Evolutionary conservation across 2,797 vertebrate genomes (phyloP).

Genomic region (Peromyscus aztecus): DNA sequence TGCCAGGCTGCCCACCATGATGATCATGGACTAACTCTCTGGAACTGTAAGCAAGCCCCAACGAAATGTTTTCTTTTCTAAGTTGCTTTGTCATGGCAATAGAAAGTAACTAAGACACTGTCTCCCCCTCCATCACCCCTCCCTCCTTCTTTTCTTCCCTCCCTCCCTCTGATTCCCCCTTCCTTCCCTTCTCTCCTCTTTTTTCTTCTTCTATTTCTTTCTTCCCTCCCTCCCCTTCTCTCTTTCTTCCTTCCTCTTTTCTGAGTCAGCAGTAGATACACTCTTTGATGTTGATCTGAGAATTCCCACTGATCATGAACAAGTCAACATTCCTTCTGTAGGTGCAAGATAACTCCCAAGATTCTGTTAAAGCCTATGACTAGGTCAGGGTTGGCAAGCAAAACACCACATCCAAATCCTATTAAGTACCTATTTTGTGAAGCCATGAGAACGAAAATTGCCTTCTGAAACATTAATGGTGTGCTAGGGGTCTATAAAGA

Average conservation of each 20-base stretch:
- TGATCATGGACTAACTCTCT: not conserved
- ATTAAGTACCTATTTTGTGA: not conserved
- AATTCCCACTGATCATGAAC: not conserved
- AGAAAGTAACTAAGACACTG: not conserved
- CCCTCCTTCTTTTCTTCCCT: too few relatives aligned
- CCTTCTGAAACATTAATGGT: not conserved
- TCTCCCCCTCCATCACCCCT: not conserved
- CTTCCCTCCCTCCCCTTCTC: not conserved
- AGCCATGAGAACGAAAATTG: not conserved
- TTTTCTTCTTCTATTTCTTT: too few relatives aligned
- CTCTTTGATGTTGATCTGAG: not conserved
- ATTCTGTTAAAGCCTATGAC: not conserved
- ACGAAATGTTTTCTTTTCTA: not conserved
- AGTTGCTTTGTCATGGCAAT: not conserved
- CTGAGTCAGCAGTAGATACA: not conserved
- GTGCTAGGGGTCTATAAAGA: not conserved
- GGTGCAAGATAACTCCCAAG: not conserved
- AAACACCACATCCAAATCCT: not conserved
- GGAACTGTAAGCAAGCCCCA: not conserved
- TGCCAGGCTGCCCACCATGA: not conserved
- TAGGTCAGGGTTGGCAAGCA: not conserved
- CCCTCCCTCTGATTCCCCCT: not conserved
- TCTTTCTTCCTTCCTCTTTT: not conserved
- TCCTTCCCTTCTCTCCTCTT: not conserved
- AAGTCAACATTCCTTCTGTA: not conserved